Conservation (phyloP, 2,113 vertebrate genomes). For the Dolichotis patagonum region DNA sequence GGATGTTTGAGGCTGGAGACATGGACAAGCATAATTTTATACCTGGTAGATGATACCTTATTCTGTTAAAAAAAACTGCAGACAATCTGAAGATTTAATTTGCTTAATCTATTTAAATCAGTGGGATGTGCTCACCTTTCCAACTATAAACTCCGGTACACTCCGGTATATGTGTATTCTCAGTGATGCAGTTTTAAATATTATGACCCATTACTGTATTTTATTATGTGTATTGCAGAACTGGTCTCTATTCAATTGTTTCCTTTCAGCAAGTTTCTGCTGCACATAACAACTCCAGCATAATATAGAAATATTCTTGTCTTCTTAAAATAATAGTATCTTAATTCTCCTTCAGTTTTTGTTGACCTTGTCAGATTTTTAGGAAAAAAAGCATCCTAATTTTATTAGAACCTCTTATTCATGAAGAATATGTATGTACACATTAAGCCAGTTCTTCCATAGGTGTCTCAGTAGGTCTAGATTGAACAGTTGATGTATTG, state of each 20-base stretch:
- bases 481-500: not conserved
- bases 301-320: slow-evolving; percentile 5
- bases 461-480: not conserved
- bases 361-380: not conserved
- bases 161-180: not conserved
- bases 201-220: not conserved
- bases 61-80: not conserved
- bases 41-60: not conserved
- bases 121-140: not conserved
- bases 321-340: not conserved
- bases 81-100: not conserved
- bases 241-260: not conserved
- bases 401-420: slow-evolving; percentile 30
- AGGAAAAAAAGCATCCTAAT: not conserved
- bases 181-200: not conserved
- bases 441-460: not conserved
- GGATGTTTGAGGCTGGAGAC: not conserved
- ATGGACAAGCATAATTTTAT: not conserved
- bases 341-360: not conserved
- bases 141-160: not conserved
- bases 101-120: not conserved
- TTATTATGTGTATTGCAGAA: not conserved
- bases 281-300: not conserved
- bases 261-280: not conserved
- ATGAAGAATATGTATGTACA: not conserved